A percentile compares a stretch with the other conserved stretches of the same genome.
Evolutionary conservation across 2,113 vertebrate species (phyloP).

Genomic region (Macaca mulatta): DNA sequence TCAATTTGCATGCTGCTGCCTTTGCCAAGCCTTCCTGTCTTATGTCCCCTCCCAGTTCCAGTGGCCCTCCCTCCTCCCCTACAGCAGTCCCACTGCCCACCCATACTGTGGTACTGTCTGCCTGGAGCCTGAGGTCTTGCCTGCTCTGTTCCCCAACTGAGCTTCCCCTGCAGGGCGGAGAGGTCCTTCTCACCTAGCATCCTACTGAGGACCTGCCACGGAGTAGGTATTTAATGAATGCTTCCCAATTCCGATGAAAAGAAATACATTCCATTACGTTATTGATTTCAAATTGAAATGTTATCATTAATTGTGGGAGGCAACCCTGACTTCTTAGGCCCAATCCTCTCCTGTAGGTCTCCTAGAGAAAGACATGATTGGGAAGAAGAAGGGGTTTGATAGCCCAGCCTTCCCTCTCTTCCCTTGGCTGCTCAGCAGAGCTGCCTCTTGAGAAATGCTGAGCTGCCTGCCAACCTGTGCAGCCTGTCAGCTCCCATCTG

Average conservation of each 20-base stretch:
- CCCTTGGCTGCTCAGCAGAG: neutral
- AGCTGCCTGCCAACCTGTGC: neutral
- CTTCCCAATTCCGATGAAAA: neutral
- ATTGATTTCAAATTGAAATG: neutral
- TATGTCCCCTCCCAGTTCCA: neutral
- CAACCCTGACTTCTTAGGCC: neutral
- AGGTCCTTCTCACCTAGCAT: too few species aligned
- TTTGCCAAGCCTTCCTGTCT: neutral
- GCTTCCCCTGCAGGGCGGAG: neutral
- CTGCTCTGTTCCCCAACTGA: neutral
- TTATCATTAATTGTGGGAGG: neutral
- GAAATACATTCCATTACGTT: neutral
- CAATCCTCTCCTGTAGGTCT: neutral
- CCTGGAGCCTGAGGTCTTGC: neutral
- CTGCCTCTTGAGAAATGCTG: neutral
- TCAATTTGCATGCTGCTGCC: neutral
- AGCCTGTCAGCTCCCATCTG: constrained; percentile 59
- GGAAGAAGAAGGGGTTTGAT: too few species aligned
- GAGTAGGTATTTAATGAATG: neutral
- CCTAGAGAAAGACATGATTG: neutral
- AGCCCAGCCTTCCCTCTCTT: neutral
- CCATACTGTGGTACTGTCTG: neutral
- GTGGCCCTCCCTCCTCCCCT: neutral
- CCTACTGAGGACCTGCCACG: neutral
- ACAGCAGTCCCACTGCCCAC: neutral